Base-by-base conservation (phyloP, 1,140 invertebrate genomes). In the Pteromalus puparum region DNA sequence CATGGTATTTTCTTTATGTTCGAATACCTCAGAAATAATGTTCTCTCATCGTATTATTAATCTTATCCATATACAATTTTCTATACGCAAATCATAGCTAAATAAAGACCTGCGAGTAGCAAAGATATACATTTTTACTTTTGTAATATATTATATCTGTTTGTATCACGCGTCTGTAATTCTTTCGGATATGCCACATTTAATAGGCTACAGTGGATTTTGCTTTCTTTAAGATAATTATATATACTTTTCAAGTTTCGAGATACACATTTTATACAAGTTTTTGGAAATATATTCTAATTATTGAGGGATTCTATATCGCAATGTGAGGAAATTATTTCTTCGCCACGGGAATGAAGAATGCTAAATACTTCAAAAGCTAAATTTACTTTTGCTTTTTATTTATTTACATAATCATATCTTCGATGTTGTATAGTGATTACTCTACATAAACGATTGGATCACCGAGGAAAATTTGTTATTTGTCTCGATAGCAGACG, bases 361-460 rank as follows among this genome's bases (percentile, higher is more conserved):
- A 83, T 77, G 81, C 34, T 82, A 82, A 82, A 82, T 82, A 76
- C 6, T 82, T 82, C 76, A n/a, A 75, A 76, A 38, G 48, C 46
- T 18, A 81, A 72, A 72, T 61, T 83, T 76, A 30, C 26, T 53
- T 72, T 77, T 46, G 26, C 21, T 75, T 83, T 80, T 77, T 78
- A 72, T 82, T 82, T 82, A 82, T 78, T 78, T 83, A 83, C 75
- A 83, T 38, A 34, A 70, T 80, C n/a, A 24, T 80, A 68, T 80
- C 3, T 80, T 80, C 78, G 34, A 38, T 80, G 78, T 80, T 80
- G 67, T 70, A 68, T 80, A 80, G 67, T 68, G 30, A 80, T 80
- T 70, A 77, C 21, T 68, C 78, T 80, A 80, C 78, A 80, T 68
- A 46, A 68, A 75, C 48, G 0, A 75, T 77, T 18, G 28, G 18